Base-by-base conservation (phyloP, 2,113 vertebrate species). In the Clarias gariepinus region DNA sequence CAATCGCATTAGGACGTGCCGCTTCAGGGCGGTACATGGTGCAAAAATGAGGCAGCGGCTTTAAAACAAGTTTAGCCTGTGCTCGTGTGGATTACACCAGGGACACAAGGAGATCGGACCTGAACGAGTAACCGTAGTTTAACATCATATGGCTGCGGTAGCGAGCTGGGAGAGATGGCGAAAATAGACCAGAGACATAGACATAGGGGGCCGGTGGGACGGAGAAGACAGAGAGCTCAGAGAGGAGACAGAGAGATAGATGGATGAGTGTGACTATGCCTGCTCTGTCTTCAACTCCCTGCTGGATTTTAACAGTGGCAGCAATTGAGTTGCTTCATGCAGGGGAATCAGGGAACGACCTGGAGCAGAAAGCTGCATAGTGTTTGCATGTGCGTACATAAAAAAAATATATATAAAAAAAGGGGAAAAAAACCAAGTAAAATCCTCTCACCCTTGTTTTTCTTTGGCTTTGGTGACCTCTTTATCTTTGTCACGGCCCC, bases 401-500 rank as follows among this genome's bases (percentile, higher is more conserved):
- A 47, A 25, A 28, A 28, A 53, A 2, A 47, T n/a, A n/a, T n/a
- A n/a, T n/a, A n/a, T n/a, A 41, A 6, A 36, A 30, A 64, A 71
- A 33, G 53, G 55, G n/a, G n/a, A n/a, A 41, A 78, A 84, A n/a
- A 25, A 80, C 66, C 64, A 71, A 52, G 53, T 23, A 41, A 78
- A 81, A n/a, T 19, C 66, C 66, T 36, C 93, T 89, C 84, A 95
- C 94, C 88, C 89, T 81, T 91, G 92, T 89, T 89, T 90, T 11
- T 86, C 68, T 55, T 87, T 82, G 33, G 41, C 71, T 87, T 84
- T 87, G 7, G 68, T 8, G 10, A 76, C 84, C n/a, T 81, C 58
- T 61, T 63, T 53, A 1, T 47, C 61, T 91, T 93, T 94, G 33
- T 93, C 96, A 93, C 95, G 93, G 2, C 89, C 95, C 82, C 93